Percentiles rank a stretch among this genome's conserved stretches.
These are phyloP conservation scores for Brotula barbata DNA, from an alignment of 2,797 vertebrate species.

Conservation along the genomic window DNA sequence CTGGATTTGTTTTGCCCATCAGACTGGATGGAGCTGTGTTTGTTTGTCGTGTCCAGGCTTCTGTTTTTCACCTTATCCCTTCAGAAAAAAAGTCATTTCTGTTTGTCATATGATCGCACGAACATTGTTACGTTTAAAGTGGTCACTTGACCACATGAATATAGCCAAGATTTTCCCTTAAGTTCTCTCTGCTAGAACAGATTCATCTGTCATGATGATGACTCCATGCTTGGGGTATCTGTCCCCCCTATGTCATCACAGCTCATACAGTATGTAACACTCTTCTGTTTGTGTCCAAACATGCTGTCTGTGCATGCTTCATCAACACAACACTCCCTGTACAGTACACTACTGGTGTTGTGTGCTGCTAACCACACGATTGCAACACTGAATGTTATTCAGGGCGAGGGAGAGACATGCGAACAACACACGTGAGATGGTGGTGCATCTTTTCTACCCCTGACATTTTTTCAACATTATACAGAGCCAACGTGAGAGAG, in stretches of 20 bases:
- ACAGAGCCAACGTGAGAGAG: slow-evolving; percentile 18
- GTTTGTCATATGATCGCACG: slow-evolving; percentile 1
- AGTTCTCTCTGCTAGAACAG: no score
- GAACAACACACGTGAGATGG: slow-evolving; percentile 37
- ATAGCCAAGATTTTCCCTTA: not conserved
- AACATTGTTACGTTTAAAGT: slow-evolving; percentile 6
- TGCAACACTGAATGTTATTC: slow-evolving; percentile 31
- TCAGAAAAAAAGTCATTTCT: not conserved
- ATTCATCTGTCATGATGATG: no score
- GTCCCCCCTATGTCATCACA: no score
- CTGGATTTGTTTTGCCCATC: not conserved
- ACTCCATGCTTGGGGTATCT: not conserved
- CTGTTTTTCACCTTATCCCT: no score
- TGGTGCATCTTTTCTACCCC: slow-evolving; percentile 30
- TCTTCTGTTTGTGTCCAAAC: slow-evolving; percentile 22
- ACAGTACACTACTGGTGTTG: slow-evolving; percentile 3
- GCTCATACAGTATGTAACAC: slow-evolving; percentile 3
- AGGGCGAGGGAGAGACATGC: slow-evolving; percentile 10
- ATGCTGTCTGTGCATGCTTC: slow-evolving; percentile 16
- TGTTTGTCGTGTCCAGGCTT: not conserved
- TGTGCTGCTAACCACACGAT: slow-evolving; percentile 38
- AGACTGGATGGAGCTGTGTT: not conserved
- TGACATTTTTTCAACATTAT: slow-evolving; percentile 32
- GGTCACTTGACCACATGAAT: not conserved
- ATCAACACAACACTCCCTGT: slow-evolving; percentile 9